These are phyloP conservation scores for Cossypha caffra DNA, from an alignment of 2,797 vertebrate genomes.

Conservation along the genomic window DNA sequence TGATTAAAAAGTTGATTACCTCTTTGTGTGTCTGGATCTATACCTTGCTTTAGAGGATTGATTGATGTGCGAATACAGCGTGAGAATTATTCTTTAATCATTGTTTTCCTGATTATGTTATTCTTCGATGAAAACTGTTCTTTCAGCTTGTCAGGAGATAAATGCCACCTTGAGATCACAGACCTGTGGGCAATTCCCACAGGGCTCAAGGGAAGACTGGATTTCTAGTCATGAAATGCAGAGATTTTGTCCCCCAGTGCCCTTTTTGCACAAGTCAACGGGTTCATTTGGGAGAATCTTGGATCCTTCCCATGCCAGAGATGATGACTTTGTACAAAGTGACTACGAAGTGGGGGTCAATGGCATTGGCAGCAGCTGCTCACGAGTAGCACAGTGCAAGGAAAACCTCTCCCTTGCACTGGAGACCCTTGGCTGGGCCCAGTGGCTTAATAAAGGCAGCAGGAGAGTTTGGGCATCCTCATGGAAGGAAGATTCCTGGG, in stretches of 20 bases:
- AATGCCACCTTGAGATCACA: neutral
- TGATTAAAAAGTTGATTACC: neutral
- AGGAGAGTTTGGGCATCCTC: neutral
- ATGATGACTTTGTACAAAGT: neutral
- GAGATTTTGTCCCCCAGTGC: neutral
- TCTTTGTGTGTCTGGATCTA: neutral
- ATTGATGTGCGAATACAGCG: fast-evolving
- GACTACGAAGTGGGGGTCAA: neutral
- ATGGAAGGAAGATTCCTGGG: neutral
- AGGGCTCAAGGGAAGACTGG: neutral
- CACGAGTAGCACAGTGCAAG: neutral
- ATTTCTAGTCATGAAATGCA: neutral
- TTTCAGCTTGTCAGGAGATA: neutral
- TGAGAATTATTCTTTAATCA: neutral
- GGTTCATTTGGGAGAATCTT: neutral
- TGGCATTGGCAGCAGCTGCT: neutral
- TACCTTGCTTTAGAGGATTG: neutral
- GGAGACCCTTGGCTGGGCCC: neutral
- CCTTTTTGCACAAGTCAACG: neutral
- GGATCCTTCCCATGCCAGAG: neutral
- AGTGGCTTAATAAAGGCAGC: neutral
- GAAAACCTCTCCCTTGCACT: neutral
- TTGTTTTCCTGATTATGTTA: neutral
- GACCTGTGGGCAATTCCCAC: neutral
- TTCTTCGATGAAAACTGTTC: neutral